Base-by-base conservation (phyloP, 1,140 invertebrate genomes). In the Lysiphlebus fabarum region DNA sequence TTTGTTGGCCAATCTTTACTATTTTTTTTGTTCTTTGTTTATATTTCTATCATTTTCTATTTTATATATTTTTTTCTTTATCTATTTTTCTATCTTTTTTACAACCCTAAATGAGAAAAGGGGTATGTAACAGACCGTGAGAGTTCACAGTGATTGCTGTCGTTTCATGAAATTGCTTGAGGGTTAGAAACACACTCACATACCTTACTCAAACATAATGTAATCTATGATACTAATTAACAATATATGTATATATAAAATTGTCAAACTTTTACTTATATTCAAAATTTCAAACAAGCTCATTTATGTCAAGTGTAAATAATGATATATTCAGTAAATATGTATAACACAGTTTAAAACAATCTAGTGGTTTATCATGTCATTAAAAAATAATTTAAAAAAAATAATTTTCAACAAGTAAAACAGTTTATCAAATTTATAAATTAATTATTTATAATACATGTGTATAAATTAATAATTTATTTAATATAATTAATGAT, bases 91-190 rank as follows among this genome's bases (percentile, higher is more conserved):
- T 41, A 40, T 53, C 47, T 36, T 14, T 17, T n/a, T n/a, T 41
- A 11, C n/a, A 2, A 60, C 17, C 47, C 14, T 37, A 26, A 17
- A 49, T n/a, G 40, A 14, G 47, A 56, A 10, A 47, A 36, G 40
- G 38, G 17, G 17, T 26, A 26, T 26, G 17, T 14, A 41, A 43
- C 5, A 50, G 41, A 43, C 17, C 44, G 33, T 34, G 42, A 61
- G 54, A 51, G 14, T 14, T 50, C 36, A 42, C 42, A 36, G n/a
- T 53, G 60, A 62, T 61, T 56, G 59, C 48, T 41, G 48, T 56
- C 59, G 38, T 62, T 58, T 12, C 37, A 53, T 53, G 54, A 10
- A 62, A 62, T 62, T 62, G 42, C 60, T 33, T 36, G 14, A 53
- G 42, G 51, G 33, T 12, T 40, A n/a, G 14, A n/a, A n/a, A n/a